Conservation (phyloP, 2,888 invertebrate genomes). For the Eretmocerus hayati region DNA sequence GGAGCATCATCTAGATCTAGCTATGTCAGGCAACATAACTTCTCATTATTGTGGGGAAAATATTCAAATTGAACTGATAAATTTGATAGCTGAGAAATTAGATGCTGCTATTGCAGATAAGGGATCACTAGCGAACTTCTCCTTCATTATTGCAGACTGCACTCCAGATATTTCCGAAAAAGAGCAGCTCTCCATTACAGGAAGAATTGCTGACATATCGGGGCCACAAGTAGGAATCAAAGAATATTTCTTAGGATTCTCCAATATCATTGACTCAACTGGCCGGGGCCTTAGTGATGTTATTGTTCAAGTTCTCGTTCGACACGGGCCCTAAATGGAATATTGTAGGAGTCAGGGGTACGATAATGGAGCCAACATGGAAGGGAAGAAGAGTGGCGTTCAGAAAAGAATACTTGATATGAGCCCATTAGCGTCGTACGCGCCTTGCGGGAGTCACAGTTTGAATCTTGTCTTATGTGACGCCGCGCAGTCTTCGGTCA, state of each 20-base stretch:
- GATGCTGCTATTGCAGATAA: neutral
- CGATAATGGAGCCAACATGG: slow-evolving; percentile 1
- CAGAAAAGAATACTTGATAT: neutral
- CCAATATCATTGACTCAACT: neutral
- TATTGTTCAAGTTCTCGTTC: neutral
- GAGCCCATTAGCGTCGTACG: neutral
- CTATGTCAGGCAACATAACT: neutral
- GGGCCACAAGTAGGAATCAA: neutral
- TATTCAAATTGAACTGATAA: neutral
- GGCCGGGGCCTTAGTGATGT: neutral
- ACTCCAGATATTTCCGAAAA: neutral
- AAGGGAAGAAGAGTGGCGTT: neutral
- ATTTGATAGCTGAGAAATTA: neutral
- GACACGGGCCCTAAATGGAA: neutral
- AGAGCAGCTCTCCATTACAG: neutral
- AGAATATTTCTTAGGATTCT: neutral
- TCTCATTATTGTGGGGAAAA: neutral
- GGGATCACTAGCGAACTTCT: neutral
- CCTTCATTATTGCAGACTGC: neutral
- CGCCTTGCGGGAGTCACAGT: neutral
- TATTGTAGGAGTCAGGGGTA: neutral
- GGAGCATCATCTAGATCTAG: neutral
- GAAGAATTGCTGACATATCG: neutral
- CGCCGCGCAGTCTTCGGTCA: slow-evolving; percentile 26
- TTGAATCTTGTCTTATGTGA: slow-evolving; percentile 18